phyloP scores from a whole-genome alignment of 2,113 vertebrate species.

The Probosciger aterrimus region DNA sequence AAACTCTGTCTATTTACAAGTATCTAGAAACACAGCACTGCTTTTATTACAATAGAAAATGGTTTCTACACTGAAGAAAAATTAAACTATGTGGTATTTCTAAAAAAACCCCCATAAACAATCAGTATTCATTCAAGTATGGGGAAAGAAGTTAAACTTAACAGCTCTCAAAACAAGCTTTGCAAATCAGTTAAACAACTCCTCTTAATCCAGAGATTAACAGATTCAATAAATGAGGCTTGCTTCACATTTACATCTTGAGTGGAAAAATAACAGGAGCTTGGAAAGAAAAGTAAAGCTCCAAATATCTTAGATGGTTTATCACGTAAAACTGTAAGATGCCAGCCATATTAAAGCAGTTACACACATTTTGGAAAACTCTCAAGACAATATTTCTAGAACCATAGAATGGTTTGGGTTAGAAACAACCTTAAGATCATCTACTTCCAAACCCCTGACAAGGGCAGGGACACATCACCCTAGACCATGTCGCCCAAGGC shows the following conservation, averaged over 20 bases:
- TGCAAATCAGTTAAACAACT: not conserved
- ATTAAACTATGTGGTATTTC: not conserved
- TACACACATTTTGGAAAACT: not conserved
- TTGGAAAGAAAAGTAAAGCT: not conserved
- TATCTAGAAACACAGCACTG: not conserved
- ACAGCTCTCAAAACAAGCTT: not conserved
- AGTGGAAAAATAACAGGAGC: not conserved
- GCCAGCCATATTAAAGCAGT: not conserved
- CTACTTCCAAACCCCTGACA: not conserved
- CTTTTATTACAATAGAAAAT: not conserved
- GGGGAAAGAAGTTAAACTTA: not conserved
- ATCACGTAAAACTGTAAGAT: not conserved
- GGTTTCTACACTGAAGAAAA: not conserved
- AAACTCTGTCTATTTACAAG: not conserved
- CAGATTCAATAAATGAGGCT: not conserved
- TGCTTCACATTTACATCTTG: not conserved
- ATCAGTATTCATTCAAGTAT: not conserved
- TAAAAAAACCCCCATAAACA: not conserved
- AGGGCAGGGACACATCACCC: not conserved
- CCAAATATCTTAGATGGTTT: not conserved
- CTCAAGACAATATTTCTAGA: not conserved
- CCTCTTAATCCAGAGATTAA: conserved; percentile 5
- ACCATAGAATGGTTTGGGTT: not conserved
- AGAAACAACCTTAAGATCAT: not conserved
- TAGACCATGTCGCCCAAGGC: not conserved